Base-by-base conservation (phyloP, 2,888 invertebrate genomes). In the Melieria crassipennis region DNA sequence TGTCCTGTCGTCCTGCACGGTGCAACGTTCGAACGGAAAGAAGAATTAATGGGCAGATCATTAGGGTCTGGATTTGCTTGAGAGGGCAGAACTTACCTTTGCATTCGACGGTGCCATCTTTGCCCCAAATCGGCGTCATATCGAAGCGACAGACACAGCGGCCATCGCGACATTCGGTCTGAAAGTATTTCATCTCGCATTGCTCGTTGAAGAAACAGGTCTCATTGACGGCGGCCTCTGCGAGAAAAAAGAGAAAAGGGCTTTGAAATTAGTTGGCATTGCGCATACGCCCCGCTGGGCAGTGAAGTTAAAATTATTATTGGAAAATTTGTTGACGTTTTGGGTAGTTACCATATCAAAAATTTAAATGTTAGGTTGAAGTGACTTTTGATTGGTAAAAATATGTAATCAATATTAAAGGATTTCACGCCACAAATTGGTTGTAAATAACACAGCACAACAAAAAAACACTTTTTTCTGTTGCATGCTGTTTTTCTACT, bases 131-230 rank as follows among this genome's bases (percentile, higher is more conserved):
- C 43, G 94, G 91, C 62, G 91, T 89, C 90, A 92, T 92, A 83
- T 95, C 94, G 88, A 92, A 95, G 78, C 91, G 91, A 87, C 95
- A 95, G 65, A 89, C 89, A 86, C 95, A 95, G 4, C 92, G 88
- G 45, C 92, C 91, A 85, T 94, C 94, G 73, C 92, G 89, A 86
- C 95, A 95, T 86, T 93, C 93, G 47, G 94, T 94, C 88, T 92
- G 91, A 80, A 89, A 89, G 77, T 91, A 91, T 78, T 89, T 88
- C 74, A 89, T 89, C 84, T 95, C 94, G 88, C 95, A 95, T 88
- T 95, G 94, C 84, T 94, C 94, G 86, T 91, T 91, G 89, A 95
- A 95, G 84, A 90, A 91, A 83, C 95, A 95, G 61, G 92, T 89
- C 84, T 94, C 94, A 89, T 95, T 95, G 81, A 95, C 91, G 77